Conservation (phyloP, 92 coral and sea anemone species). For the Chrysogorgia sp. region DNA sequence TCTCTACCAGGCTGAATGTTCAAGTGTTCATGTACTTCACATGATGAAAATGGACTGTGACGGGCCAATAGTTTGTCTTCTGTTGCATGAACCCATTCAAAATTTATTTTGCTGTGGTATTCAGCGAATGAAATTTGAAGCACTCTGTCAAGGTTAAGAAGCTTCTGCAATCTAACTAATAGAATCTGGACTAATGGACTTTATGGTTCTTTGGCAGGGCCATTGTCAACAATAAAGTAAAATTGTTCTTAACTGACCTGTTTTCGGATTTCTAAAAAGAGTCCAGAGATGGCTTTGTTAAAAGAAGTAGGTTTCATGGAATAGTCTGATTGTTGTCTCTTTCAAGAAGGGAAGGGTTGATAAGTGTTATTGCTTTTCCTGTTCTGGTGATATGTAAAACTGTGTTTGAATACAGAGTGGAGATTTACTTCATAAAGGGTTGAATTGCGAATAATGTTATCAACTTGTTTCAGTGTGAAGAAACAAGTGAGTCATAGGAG, state of each 20-base stretch:
- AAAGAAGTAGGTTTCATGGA: slow-evolving; percentile 21
- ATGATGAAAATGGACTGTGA: slow-evolving; percentile 11
- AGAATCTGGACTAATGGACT: slow-evolving; percentile 19
- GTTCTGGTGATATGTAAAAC: slow-evolving; percentile 16
- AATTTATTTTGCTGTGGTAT: slow-evolving; percentile 32
- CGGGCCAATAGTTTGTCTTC: slow-evolving; percentile 8
- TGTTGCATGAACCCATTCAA: slow-evolving; percentile 31
- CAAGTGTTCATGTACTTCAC: background rate
- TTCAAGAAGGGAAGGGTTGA: slow-evolving; percentile 23
- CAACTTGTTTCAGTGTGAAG: slow-evolving; percentile 3
- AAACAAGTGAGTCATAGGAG: slow-evolving; percentile 26
- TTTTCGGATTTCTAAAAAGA: slow-evolving; percentile 21
- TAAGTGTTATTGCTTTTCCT: slow-evolving; percentile 24
- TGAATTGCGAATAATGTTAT: slow-evolving; percentile 4
- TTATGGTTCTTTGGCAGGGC: slow-evolving; percentile 25
- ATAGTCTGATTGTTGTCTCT: slow-evolving; percentile 31
- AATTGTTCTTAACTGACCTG: slow-evolving; percentile 5
- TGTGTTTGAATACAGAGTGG: slow-evolving; percentile 19
- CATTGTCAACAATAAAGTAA: slow-evolving; percentile 32
- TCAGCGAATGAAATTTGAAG: slow-evolving; percentile 17
- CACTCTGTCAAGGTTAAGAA: slow-evolving; percentile 22
- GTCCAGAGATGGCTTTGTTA: slow-evolving; percentile 38
- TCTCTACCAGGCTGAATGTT: slow-evolving; percentile 38
- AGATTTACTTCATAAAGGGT: slow-evolving; percentile 9
- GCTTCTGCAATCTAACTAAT: background rate